Evolutionary conservation across 92 coral and sea anemone species (phyloP), one percentile per base, ranked within the genome.

Genomic region (Zoanthus sociatus): DNA sequence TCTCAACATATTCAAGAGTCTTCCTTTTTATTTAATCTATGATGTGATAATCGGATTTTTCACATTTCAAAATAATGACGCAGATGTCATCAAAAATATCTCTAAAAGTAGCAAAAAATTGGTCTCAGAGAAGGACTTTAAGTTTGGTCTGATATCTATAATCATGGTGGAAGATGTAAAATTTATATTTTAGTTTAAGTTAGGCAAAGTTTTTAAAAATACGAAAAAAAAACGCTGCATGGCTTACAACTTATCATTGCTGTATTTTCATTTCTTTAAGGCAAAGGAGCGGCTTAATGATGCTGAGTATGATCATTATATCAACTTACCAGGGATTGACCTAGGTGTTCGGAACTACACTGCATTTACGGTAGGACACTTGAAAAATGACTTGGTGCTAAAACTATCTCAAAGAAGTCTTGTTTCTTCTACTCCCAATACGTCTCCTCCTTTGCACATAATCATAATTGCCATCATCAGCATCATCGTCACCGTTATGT

Each of bases 281-380:
- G 84, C 73, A 42, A 13, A 18, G 4, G 73, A 64, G 1, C 58
- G 84, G 12, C 73, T 79, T 37, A 2, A 15, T 20, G 58, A 63
- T 13, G 73, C 68, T 9, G 37, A 7, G 1, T 79, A 61, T 13
- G 58, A 63, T 30, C 84, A 79, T 63, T 63, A 17, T 21, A 60
- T 79, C 56, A 42, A 45, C 50, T 17, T 79, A 37, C 84, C 84
- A 61, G 84, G 84, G 15, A 79, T 79, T 18, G 84, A 79, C 10
- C 9, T 32, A n/a, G 15, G 14, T 17, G 7, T 47, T 1, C 71
- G 84, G 61, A 21, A 63, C 44, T 79, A 79, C 84, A 61, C 56
- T 26, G 61, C 6, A 47, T 79, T 79, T 79, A 79, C 84, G 84
- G 84, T 79, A 63, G 42, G 84, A 10, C 21, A 48, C 13, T 53